Evolutionary conservation across 1,140 invertebrate genomes (phyloP), one percentile per base, ranked within the genome.

Genomic region (Portunus trituberculatus): DNA sequence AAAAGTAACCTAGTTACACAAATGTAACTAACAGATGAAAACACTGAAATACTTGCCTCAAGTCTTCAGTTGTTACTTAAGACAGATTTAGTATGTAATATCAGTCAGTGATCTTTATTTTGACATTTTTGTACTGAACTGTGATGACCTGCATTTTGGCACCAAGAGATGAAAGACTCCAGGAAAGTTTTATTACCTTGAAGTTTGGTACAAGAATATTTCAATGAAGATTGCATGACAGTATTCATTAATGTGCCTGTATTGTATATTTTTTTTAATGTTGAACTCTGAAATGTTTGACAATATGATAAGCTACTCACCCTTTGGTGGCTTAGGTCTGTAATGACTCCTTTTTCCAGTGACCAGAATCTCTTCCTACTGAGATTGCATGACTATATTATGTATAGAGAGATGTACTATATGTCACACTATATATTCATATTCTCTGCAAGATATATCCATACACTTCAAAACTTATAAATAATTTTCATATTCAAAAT

Each of bases 201-300:
- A 52, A 32, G 89, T 83, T 95, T 92, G 67, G 45, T 95, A n/a
- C 29, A 92, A 45, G 46, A 59, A 39, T 91, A 16, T 91, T 52
- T 91, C 32, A 59, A 59, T 86, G 82, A 95, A 48, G 45, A 86
- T 59, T 32, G 59, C 94, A 91, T 6, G 86, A 90, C 87, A 94
- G 86, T 94, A 94, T 95, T 91, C 59, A 92, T 76, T 59, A 95
- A 94, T 91, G 94, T 95, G 90, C 90, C 94, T 95, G 76, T 87
- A 95, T 52, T 95, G 39, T 91, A 94, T 95, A 91, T 95, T 92
- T 95, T 93, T 93, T 86, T 93, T 14, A 59, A 92, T 87, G 93
- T 94, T 93, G 59, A 39, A 87, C 32, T 94, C 93, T 91, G 45
- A 92, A 86, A 59, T 59, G 52, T 95, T 52, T 29, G 39, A 92